phyloP scores from a whole-genome alignment of 2,797 vertebrate genomes.

The Kryptolebias ocellatus region DNA sequence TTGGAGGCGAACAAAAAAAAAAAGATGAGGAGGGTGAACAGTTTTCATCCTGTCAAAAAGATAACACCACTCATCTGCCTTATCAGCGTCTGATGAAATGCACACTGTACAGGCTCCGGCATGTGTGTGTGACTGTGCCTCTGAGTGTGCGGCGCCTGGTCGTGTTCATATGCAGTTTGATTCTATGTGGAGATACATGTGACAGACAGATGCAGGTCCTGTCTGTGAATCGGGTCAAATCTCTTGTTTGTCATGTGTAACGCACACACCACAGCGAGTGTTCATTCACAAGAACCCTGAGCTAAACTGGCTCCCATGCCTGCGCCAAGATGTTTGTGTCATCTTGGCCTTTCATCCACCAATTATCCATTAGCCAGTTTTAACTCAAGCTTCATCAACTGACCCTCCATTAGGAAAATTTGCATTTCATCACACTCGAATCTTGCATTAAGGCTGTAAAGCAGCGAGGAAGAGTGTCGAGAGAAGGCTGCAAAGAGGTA shows the following conservation, averaged over 20 bases:
- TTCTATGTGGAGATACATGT: conserved; percentile 7
- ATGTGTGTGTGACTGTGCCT: conserved; percentile 24
- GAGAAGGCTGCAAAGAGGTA: conserved; percentile 33
- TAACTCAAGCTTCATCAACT: conserved; percentile 59
- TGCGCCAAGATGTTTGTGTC: conserved; percentile 50
- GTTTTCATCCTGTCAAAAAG: conserved; percentile 87
- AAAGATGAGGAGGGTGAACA: conserved; percentile 71
- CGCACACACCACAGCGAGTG: conserved; percentile 17
- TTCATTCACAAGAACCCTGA: conserved; percentile 12
- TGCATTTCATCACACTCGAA: conserved; percentile 68
- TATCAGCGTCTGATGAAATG: conserved; percentile 89
- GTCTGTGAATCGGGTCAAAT: conserved; percentile 3
- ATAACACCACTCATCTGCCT: conserved; percentile 90
- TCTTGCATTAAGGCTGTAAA: conserved; percentile 50
- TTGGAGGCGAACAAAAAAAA: conserved; percentile 82
- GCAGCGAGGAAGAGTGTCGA: conserved; percentile 27
- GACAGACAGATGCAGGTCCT: conserved; percentile 5
- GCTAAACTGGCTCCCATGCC: conserved; percentile 7
- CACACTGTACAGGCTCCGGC: conserved; percentile 28
- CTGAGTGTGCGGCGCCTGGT: conserved; percentile 34
- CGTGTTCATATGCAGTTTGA: conserved; percentile 6
- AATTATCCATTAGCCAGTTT: conserved; percentile 68
- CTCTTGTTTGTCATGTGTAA: conserved; percentile 10
- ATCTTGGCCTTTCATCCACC: conserved; percentile 47
- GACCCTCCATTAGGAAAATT: conserved; percentile 68